Percentiles rank a stretch among this genome's conserved stretches.
Evolutionary conservation across 2,113 vertebrate species (phyloP).

Genomic region (Carassius auratus): DNA sequence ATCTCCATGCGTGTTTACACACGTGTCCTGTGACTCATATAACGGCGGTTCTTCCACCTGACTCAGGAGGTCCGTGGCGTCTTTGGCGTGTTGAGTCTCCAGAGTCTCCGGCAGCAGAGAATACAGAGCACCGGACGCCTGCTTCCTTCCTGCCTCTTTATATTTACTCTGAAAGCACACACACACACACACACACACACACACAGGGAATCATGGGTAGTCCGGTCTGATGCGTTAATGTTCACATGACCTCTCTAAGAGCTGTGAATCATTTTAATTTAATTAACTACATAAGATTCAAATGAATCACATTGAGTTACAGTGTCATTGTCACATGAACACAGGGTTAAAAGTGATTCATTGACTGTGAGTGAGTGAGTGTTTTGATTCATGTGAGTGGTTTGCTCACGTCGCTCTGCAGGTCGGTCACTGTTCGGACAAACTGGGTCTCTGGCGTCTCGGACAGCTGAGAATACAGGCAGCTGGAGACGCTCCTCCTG

Average conservation of each 20-base stretch:
- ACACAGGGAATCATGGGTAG: not conserved
- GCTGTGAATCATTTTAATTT: not conserved
- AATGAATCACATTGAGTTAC: not conserved
- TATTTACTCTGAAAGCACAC: conserved; percentile 61
- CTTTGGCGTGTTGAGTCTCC: conserved; percentile 65
- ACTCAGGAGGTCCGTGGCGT: conserved; percentile 63
- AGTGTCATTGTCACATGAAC: too few relatives aligned
- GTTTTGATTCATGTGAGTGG: not conserved
- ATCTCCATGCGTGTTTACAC: too few relatives aligned
- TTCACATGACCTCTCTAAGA: not conserved
- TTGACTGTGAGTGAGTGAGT: not conserved
- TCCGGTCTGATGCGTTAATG: not conserved
- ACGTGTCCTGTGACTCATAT: not conserved
- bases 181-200: not conserved
- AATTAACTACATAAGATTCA: not conserved
- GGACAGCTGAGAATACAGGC: conserved; percentile 64
- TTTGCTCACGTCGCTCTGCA: conserved; percentile 68
- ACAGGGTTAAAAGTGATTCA: too few relatives aligned
- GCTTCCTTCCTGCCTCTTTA: conserved; percentile 60
- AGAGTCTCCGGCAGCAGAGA: conserved; percentile 65
- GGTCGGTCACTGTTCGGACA: conserved; percentile 59
- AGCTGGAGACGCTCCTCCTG: conserved; percentile 53
- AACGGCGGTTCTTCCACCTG: conserved; percentile 71
- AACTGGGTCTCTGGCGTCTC: conserved; percentile 61
- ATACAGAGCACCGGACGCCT: conserved; percentile 53